Evolutionary conservation across 2,888 invertebrate species (phyloP).

Genomic region (Sepioteuthis lessoniana): DNA sequence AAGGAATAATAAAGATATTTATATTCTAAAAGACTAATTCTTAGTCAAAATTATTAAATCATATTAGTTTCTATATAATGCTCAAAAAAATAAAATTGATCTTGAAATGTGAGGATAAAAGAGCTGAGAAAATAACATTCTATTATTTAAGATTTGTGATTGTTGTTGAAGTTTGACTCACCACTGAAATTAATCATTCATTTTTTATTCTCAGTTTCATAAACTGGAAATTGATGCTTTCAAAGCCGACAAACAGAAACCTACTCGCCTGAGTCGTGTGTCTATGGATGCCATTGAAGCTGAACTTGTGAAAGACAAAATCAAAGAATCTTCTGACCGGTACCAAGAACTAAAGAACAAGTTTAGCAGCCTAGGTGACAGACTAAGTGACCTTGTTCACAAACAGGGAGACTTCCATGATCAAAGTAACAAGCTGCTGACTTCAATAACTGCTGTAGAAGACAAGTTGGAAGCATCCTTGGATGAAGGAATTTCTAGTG

Average conservation of each 20-base stretch:
- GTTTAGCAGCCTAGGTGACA: conserved; percentile 88
- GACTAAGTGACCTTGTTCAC: conserved; percentile 90
- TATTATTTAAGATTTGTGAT: not conserved
- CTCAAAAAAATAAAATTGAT: not conserved
- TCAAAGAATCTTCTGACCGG: conserved; percentile 78
- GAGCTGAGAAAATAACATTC: not conserved
- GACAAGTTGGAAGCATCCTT: conserved; percentile 75
- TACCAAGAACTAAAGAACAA: conserved; percentile 85
- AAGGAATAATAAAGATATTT: not conserved
- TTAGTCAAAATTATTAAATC: not conserved
- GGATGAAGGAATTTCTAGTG: conserved; percentile 65
- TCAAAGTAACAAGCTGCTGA: conserved; percentile 90
- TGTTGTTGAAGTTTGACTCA: not conserved
- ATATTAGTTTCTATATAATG: not conserved
- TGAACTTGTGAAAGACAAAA: conserved; percentile 67
- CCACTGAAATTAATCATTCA: not conserved
- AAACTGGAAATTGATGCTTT: conserved; percentile 70
- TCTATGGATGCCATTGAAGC: conserved; percentile 77
- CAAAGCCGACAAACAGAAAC: conserved; percentile 77
- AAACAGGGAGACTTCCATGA: conserved; percentile 97
- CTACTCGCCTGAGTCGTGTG: conserved; percentile 65
- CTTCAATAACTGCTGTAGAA: conserved; percentile 93
- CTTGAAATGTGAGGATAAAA: too few relatives aligned
- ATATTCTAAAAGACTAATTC: not conserved
- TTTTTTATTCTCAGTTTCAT: conserved; percentile 60